Conservation (phyloP, 2,888 invertebrate genomes). For the Morinoia aosen region DNA sequence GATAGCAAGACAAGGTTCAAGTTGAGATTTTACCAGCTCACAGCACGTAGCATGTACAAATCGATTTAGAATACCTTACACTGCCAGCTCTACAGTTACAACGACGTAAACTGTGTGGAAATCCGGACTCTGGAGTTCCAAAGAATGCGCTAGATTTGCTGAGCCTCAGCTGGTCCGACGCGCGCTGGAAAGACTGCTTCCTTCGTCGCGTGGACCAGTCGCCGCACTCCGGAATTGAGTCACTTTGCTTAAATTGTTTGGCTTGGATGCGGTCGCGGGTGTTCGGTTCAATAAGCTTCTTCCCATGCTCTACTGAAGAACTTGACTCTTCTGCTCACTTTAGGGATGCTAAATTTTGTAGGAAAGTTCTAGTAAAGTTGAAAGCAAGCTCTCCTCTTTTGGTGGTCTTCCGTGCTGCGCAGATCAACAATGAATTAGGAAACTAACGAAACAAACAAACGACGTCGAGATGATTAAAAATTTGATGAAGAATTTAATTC, state of each 20-base stretch:
- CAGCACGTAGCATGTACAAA: too few relatives aligned
- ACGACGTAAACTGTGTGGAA: too few relatives aligned
- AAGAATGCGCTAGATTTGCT: neutral
- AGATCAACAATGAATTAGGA: neutral
- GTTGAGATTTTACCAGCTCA: too few relatives aligned
- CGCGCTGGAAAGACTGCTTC: neutral
- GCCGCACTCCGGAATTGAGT: neutral
- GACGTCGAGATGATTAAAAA: neutral
- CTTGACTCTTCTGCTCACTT: too few relatives aligned
- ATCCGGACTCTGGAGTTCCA: neutral
- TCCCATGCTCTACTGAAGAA: neutral
- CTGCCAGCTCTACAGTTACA: too few relatives aligned
- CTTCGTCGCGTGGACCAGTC: neutral
- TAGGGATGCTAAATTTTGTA: too few relatives aligned
- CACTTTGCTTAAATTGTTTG: neutral
- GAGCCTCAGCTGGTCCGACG: neutral
- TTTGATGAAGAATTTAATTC: neutral
- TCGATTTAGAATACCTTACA: too few relatives aligned
- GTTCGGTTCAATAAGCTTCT: neutral
- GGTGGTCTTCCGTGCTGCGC: neutral
- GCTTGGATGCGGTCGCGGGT: conserved; percentile 3
- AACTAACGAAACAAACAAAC: neutral
- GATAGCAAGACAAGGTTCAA: too few relatives aligned
- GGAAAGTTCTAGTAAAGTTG: neutral
- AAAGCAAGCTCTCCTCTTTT: neutral